Evolutionary conservation across 2,113 vertebrate genomes (phyloP).

Genomic region (Eurypyga helias): DNA sequence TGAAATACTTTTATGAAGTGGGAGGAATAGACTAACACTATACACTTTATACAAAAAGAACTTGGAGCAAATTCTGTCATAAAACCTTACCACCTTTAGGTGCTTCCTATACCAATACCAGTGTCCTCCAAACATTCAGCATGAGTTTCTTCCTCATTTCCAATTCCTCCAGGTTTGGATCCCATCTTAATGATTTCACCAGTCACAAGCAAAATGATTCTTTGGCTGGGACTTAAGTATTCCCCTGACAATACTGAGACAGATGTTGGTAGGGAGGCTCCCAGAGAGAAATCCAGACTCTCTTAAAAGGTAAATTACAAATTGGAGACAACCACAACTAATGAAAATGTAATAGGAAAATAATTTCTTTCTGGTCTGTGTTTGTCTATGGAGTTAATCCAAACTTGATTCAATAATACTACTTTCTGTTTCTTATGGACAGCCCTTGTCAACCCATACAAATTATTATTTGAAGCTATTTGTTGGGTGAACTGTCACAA

Average conservation of each 20-base stretch:
- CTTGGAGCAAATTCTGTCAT: not conserved
- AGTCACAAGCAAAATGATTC: not conserved
- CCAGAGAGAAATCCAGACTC: not conserved
- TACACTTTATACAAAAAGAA: not conserved
- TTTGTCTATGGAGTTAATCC: slow-evolving; percentile 27
- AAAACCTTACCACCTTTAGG: not conserved
- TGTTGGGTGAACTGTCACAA: not conserved
- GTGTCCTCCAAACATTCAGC: not conserved
- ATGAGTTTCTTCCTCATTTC: not conserved
- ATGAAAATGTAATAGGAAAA: slow-evolving; percentile 48
- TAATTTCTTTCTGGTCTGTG: slow-evolving; percentile 18
- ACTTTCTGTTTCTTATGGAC: not conserved
- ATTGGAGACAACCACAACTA: slow-evolving; percentile 24
- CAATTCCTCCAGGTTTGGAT: not conserved
- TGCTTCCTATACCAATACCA: not conserved
- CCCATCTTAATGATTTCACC: not conserved
- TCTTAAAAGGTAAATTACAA: slow-evolving; percentile 35
- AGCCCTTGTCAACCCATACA: not conserved
- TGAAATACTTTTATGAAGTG: not conserved
- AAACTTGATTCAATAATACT: slow-evolving; percentile 29
- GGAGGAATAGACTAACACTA: not conserved
- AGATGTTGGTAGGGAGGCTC: not conserved
- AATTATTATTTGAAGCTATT: not conserved
- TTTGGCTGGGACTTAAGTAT: not conserved
- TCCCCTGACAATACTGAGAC: not conserved